Percentiles rank a stretch among this genome's conserved stretches.
Conservation (phyloP, 2,797 vertebrate genomes). For the Muscicapa striata region DNA sequence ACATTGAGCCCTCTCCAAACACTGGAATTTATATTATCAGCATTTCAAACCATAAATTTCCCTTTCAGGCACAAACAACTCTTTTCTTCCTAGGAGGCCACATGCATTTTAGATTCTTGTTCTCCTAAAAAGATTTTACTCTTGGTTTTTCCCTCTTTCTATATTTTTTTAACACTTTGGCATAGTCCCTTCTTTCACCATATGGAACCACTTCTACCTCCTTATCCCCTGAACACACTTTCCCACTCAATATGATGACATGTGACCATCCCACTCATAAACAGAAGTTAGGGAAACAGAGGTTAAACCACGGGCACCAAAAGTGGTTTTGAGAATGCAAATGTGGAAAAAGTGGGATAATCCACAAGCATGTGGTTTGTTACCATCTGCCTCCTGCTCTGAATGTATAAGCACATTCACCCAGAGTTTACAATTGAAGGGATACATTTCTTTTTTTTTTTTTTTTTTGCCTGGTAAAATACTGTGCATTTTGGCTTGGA, state of each 20-base stretch:
- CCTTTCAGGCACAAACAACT: neutral
- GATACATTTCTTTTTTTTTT: neutral
- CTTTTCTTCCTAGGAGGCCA: neutral
- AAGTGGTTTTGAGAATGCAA: constrained; percentile 70
- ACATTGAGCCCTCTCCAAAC: neutral
- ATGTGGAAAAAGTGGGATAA: constrained; percentile 78
- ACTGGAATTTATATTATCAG: neutral
- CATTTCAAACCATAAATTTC: neutral
- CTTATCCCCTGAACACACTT: constrained; percentile 69
- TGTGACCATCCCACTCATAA: constrained; percentile 76
- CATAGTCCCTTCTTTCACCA: constrained; percentile 23
- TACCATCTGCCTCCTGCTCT: constrained; percentile 60
- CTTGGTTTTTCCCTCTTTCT: neutral
- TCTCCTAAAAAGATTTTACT: constrained; percentile 8
- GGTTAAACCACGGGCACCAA: constrained; percentile 77
- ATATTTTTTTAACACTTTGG: constrained; percentile 30
- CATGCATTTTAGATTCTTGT: neutral
- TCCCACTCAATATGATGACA: constrained; percentile 72
- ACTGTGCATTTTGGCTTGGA: constrained; percentile 41
- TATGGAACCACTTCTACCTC: constrained; percentile 69
- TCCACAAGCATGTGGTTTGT: constrained; percentile 77
- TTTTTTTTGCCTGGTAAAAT: constrained; percentile 34
- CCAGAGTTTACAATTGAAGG: constrained; percentile 47
- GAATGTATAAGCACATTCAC: constrained; percentile 50
- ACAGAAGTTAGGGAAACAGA: constrained; percentile 78